phyloP scores from a whole-genome alignment of 2,888 invertebrate genomes.

The Dromius quadrimaculatus region DNA sequence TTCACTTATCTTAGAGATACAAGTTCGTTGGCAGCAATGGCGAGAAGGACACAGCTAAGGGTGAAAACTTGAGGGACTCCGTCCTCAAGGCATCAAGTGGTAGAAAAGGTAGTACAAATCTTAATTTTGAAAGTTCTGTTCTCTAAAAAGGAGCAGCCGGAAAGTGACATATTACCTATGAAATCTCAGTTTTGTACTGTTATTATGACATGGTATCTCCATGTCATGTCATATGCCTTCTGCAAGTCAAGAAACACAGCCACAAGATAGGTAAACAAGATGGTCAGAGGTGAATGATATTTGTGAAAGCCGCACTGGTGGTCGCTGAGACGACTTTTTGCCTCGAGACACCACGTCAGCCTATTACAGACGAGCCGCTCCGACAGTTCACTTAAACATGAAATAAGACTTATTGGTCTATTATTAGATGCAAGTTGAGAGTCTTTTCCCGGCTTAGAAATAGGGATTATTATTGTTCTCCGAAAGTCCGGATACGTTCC shows the following conservation, averaged over 20 bases:
- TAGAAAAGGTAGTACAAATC: too few species aligned
- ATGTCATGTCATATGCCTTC: slow-evolving; percentile 54
- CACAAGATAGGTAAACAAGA: slow-evolving; percentile 48
- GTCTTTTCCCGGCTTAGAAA: slow-evolving; percentile 16
- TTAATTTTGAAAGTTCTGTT: too few species aligned
- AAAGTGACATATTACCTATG: too few species aligned
- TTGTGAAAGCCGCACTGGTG: slow-evolving; percentile 53
- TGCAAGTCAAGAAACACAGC: slow-evolving; percentile 53
- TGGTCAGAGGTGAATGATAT: slow-evolving; percentile 51
- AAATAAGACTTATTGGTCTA: slow-evolving; percentile 22
- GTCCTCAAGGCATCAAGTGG: too few species aligned
- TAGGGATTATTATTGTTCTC: not conserved
- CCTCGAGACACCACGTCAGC: slow-evolving; percentile 45
- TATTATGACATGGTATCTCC: slow-evolving; percentile 51
- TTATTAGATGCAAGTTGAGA: not conserved
- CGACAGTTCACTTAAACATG: not conserved
- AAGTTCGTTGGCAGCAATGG: too few species aligned
- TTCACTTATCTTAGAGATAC: too few species aligned
- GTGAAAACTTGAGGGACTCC: too few species aligned
- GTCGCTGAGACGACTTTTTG: slow-evolving; percentile 33
- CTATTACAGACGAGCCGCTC: slow-evolving; percentile 16
- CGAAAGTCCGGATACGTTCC: not conserved
- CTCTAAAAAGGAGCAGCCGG: too few species aligned
- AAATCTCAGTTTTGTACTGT: slow-evolving; percentile 46
- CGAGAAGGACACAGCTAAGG: too few species aligned